Base-by-base conservation (phyloP, 2,888 invertebrate species). In the Scaptomyza cyrtandrae region DNA sequence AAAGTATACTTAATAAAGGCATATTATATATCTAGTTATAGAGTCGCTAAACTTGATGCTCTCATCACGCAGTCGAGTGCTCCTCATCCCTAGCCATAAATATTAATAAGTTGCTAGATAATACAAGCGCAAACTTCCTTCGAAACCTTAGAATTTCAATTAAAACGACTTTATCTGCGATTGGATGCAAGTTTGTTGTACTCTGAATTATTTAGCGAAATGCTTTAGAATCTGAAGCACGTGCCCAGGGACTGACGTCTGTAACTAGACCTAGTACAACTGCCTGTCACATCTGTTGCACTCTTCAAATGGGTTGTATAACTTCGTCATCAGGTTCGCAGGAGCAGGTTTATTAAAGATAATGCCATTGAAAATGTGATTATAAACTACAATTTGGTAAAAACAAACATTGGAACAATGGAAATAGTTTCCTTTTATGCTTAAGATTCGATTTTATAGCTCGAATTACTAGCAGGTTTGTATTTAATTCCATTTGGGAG, bases 131-230 rank as follows among this genome's bases (percentile, higher is more conserved):
- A 86, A 86, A 78, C 80, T 83, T 83, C 86, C 80, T 86, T 80
- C 83, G 83, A 83, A 83, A 78, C 81, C 86, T 84, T 80, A 81
- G 85, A 85, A 82, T 85, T 86, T 78, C 78, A 85, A 85, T 86
- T 86, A 84, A 84, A 82, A 78, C 85, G 82, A 86, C 80, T 86
- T 76, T 75, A 85, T 85, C 81, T 79, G 66, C 58, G 73, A 67
- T 65, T 73, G 76, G 45, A 59, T 65, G 64, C 74, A 45, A 58
- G 57, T 70, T 71, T 64, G 63, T 43, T 29, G 37, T 43, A 41
- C 43, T 55, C 44, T 39, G 44, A 43, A 35, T 27, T 45, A 54
- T 13, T 39, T 19, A 66, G 43, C 48, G 58, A 71, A 41, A 35
- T 64, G 69, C 63, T 74, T 78, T 71, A 80, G 78, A 78, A 68